Evolutionary conservation across 2,888 invertebrate genomes (phyloP), one percentile per base, ranked within the genome.

Genomic region (Uloborus plumipes): DNA sequence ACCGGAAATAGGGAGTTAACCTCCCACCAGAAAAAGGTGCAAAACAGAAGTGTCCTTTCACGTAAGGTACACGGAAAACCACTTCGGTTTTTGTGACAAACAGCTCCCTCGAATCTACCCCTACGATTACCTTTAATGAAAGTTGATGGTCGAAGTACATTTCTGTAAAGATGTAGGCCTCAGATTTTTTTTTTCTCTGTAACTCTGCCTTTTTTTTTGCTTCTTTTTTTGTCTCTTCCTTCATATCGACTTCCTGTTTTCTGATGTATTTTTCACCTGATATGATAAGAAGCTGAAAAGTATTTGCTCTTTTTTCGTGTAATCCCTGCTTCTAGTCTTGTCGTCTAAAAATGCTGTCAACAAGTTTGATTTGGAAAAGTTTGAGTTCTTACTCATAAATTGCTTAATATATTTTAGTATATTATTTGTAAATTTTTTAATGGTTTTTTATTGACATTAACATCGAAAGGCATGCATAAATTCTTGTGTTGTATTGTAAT

Each of bases 41-140:
- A 58, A 61, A 59, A 58, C 59, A 53, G 72, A 69, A 74, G 71
- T 67, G 73, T 61, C 59, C 22, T 62, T 11, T 64, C 26, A 22
- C 51, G 67, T 62, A 61, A 73, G 53, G 73, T 72, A 81, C 80
- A 81, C 74, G 80, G 51, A 81, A 81, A 74, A 74, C 80, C 80
- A 81, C 80, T 81, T 74, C 80, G 70, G 80, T 81, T 74, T 81
- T 81, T 81, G 80, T 73, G 80, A 81, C 80, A 74, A 81, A 81
- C 80, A 69, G 69, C 80, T 64, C 80, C 74, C 74, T 39, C 55
- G 70, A 64, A 59, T 59, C 74, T 55, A 58, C 64, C 62, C 70
- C 31, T 31, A 51, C 79, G 74, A 74, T 69, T 70, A 74, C 64
- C 65, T 62, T 55, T 74, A 80, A 74, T 74, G 80, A 74, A 64